These are phyloP conservation scores for Drosophila pruinosa DNA, from an alignment of 1,140 invertebrate genomes.

Conservation along the genomic window DNA sequence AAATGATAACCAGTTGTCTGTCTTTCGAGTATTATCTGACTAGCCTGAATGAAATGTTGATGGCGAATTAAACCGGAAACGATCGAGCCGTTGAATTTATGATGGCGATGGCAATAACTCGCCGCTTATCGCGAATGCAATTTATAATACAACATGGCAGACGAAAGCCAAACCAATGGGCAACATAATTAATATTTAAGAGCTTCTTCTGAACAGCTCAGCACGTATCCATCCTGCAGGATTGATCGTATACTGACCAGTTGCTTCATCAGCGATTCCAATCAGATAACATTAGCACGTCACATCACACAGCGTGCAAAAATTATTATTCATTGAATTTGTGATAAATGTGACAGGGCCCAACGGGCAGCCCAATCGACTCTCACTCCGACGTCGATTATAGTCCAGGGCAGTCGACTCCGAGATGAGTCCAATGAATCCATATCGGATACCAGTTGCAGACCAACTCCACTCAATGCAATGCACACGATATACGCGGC, in stretches of 20 bases:
- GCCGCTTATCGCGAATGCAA: constrained; percentile 70
- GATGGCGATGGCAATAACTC: constrained; percentile 56
- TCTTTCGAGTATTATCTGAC: neutral
- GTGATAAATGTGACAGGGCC: constrained; percentile 81
- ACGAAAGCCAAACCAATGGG: constrained; percentile 56
- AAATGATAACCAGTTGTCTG: constrained; percentile 12
- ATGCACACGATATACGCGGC: constrained; percentile 32
- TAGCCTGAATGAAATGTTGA: constrained; percentile 22
- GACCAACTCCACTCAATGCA: constrained; percentile 29
- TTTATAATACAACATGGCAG: constrained; percentile 81
- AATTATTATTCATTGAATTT: constrained; percentile 82
- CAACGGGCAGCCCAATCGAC: constrained; percentile 54
- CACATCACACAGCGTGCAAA: constrained; percentile 81
- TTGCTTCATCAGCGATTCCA: constrained; percentile 75
- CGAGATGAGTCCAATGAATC: neutral
- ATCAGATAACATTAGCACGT: constrained; percentile 82
- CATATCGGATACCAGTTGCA: constrained; percentile 17
- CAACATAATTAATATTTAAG: constrained; percentile 78
- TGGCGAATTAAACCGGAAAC: constrained; percentile 67
- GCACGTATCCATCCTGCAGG: constrained; percentile 1
- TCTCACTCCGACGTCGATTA: neutral
- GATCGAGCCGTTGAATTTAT: constrained; percentile 29
- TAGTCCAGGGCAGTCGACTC: constrained; percentile 19
- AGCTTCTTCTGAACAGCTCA: constrained; percentile 22
- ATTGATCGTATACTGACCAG: constrained; percentile 21